phyloP scores from a whole-genome alignment of 2,797 vertebrate species.

The Sebastes aleutianus region DNA sequence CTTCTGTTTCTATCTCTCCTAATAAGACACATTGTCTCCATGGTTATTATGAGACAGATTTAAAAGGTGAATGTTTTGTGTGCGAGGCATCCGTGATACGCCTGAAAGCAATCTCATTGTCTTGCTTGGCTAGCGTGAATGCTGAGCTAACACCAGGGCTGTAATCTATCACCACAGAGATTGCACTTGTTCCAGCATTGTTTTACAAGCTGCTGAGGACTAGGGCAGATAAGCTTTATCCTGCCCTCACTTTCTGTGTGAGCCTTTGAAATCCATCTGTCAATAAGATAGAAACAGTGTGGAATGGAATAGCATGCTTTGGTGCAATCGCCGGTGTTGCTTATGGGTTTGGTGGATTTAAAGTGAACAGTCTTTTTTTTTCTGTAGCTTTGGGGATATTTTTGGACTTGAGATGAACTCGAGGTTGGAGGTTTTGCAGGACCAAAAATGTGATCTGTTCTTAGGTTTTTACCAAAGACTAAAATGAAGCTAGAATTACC shows the following conservation, averaged over 20 bases:
- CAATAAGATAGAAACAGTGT: conserved; percentile 73
- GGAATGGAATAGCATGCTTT: conserved; percentile 27
- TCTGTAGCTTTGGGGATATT: background rate
- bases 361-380: background rate
- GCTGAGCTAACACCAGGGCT: conserved; percentile 71
- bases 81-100: conserved; percentile 53
- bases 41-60: conserved; percentile 57
- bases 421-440: background rate
- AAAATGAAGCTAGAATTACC: background rate
- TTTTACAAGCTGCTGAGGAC: conserved; percentile 80
- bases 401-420: background rate
- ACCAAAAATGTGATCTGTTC: background rate
- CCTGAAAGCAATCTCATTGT: conserved; percentile 74
- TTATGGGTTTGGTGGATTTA: conserved; percentile 18
- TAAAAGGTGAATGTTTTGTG: conserved; percentile 64
- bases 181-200: conserved; percentile 75
- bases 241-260: conserved; percentile 69
- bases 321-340: conserved; percentile 30
- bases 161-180: conserved; percentile 80
- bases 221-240: conserved; percentile 76
- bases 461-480: background rate
- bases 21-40: conserved; percentile 37
- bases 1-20: conserved; percentile 9
- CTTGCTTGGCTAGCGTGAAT: conserved; percentile 75
- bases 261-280: conserved; percentile 79